These are phyloP conservation scores for Chaetodon trifascialis DNA, from an alignment of 2,113 vertebrate genomes.

Conservation along the genomic window DNA sequence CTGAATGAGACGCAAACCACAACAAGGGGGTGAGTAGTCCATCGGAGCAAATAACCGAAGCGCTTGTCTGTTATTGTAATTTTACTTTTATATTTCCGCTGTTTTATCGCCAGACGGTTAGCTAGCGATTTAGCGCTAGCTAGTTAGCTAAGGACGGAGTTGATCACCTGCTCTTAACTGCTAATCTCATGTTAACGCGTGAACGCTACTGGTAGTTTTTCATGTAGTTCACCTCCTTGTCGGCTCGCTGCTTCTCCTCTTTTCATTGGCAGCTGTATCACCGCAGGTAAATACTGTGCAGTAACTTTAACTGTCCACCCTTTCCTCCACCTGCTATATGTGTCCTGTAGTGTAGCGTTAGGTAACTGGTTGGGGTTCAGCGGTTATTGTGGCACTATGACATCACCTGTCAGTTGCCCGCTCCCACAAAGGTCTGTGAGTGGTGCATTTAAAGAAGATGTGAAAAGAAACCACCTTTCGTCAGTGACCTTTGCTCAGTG, in stretches of 20 bases:
- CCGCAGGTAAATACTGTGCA: not conserved
- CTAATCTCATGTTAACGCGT: constrained; percentile 48
- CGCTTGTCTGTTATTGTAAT: not conserved
- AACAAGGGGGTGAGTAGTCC: constrained; percentile 36
- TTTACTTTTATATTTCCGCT: not conserved
- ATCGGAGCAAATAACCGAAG: not conserved
- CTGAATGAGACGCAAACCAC: constrained; percentile 67
- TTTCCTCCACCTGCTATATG: not conserved
- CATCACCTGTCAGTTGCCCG: not conserved
- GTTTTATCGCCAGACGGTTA: not conserved
- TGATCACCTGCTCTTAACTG: constrained; percentile 48
- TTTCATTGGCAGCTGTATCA: not conserved
- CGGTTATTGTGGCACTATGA: not conserved
- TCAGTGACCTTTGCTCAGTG: not conserved
- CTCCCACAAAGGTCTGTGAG: not conserved
- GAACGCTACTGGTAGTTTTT: not conserved
- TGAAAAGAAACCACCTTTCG: not conserved
- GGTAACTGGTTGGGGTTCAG: not conserved
- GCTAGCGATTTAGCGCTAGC: not conserved
- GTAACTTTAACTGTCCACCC: not conserved
- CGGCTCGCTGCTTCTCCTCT: not conserved
- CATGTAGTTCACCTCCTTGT: not conserved
- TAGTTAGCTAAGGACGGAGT: not conserved
- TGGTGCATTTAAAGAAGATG: not conserved
- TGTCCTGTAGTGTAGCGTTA: not conserved